Base-by-base conservation (phyloP, 1,140 invertebrate genomes). In the Panagrolaimus sp. region DNA sequence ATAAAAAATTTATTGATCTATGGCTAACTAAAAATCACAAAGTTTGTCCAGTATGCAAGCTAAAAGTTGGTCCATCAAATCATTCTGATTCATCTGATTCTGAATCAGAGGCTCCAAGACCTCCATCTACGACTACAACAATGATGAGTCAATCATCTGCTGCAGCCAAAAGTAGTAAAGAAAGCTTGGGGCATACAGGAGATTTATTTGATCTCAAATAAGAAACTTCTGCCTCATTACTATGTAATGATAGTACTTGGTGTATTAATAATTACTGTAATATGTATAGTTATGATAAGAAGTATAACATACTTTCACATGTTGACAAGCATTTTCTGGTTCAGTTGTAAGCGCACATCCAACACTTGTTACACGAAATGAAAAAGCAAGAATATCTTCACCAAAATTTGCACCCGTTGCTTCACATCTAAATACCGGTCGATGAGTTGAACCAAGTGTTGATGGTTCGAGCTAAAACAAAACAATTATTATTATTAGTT, bases 11-110 rank as follows among this genome's bases (percentile, higher is more conserved):
- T 84, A 96, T 98, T 81, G 96, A 98, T 87, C 94, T 93, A 5
- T 99, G 96, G 96, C 86, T 98, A 68, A 96, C 94, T 0, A 90
- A 94, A 83, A 96, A 92, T 82, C 88, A 92, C 61, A 89, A 94
- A 67, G 92, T 94, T 38, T 98, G 96, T 85, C 96, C 96, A 0
- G 91, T 98, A 42, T 98, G 96, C 85, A 98, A 98, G 86, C 88
- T 93, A 9, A 92, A 92, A 85, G 93, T 98, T 74, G 90, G 93
- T 9, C 74, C 74, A 14, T 69, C 51, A 25, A 72, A 74, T 69
- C 13, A 16, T n/a, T 44, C 11, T 5, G 72, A 75, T 63, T 68
- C 63, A 44, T 80, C 78, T 11, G 78, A 80, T 47, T 68, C 72
- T 9, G 78, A 79, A 11, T 11, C 9, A 5, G 51, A 57, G 20